These are phyloP conservation scores for Rhombomys opimus DNA, from an alignment of 2,113 vertebrate species.

Conservation along the genomic window DNA sequence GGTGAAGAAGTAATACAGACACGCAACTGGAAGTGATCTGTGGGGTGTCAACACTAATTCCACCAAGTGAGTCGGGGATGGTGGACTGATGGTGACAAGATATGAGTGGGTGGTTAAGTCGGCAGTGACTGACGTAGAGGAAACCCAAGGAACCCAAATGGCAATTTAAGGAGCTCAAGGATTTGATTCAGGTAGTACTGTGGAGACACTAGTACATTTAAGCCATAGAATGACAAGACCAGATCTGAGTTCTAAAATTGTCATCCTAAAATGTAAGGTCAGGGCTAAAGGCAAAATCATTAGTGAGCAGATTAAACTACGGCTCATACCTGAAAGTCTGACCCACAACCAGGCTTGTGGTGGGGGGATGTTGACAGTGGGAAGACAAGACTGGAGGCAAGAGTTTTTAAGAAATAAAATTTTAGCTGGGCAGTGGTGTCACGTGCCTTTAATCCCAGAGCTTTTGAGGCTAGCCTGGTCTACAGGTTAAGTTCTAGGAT, in stretches of 20 bases:
- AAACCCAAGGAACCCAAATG: background rate
- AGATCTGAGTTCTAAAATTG: conserved; percentile 28
- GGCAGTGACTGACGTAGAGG: background rate
- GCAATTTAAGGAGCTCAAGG: background rate
- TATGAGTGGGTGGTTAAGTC: background rate
- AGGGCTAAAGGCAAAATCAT: background rate
- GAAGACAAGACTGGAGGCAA: background rate
- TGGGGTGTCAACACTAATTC: background rate
- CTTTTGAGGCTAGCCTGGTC: background rate
- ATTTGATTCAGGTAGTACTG: background rate
- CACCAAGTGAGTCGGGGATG: background rate
- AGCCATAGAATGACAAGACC: background rate
- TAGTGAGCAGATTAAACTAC: background rate
- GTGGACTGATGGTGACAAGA: background rate
- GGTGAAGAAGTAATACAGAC: background rate
- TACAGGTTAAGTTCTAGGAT: background rate
- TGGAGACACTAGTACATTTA: background rate
- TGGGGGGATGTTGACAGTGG: background rate
- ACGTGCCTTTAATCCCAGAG: background rate
- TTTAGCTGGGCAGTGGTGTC: background rate
- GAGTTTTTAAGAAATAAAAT: background rate
- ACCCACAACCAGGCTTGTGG: background rate
- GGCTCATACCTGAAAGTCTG: background rate
- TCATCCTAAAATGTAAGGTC: background rate
- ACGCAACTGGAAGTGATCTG: background rate